Evolutionary conservation across 2,888 invertebrate genomes (phyloP).

Genomic region (Diadromus collaris): DNA sequence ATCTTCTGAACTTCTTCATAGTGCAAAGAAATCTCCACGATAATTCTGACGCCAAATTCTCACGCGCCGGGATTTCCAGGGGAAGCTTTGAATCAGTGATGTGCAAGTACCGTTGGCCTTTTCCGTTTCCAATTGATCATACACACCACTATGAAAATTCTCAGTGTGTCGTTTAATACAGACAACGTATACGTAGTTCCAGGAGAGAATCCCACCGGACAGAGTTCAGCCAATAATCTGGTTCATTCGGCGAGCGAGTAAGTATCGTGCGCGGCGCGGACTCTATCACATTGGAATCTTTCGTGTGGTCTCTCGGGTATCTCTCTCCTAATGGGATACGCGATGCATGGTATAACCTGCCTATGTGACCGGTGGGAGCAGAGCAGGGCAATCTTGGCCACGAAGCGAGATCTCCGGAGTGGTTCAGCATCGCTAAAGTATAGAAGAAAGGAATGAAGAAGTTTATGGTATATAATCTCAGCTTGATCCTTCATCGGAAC

Average conservation of each 20-base stretch:
- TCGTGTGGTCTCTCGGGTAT: conserved; percentile 31
- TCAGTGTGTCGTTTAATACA: conserved; percentile 61
- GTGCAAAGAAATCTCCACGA: no score
- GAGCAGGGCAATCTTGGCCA: conserved; percentile 32
- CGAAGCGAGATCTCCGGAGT: conserved; percentile 30
- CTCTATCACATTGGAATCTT: conserved; percentile 64
- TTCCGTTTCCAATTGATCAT: conserved; percentile 16
- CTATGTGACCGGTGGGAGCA: conserved; percentile 31
- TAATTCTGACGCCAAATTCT: background rate
- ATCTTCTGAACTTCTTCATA: no score
- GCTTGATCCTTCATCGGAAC: conserved; percentile 3
- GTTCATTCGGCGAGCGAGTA: conserved; percentile 70
- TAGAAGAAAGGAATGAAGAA: background rate
- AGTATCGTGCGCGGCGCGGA: conserved; percentile 37
- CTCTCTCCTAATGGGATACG: conserved; percentile 34
- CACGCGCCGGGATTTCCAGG: background rate
- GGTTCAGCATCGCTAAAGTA: background rate
- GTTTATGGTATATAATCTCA: background rate
- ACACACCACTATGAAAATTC: conserved; percentile 38
- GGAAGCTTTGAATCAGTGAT: background rate
- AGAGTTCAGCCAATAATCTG: conserved; percentile 78
- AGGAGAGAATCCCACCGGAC: conserved; percentile 65
- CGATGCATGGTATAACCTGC: conserved; percentile 17
- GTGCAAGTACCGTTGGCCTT: background rate
- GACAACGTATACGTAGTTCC: conserved; percentile 75